Evolutionary conservation across 2,888 invertebrate genomes (phyloP).

Genomic region (Drosophila nr. fundita): DNA sequence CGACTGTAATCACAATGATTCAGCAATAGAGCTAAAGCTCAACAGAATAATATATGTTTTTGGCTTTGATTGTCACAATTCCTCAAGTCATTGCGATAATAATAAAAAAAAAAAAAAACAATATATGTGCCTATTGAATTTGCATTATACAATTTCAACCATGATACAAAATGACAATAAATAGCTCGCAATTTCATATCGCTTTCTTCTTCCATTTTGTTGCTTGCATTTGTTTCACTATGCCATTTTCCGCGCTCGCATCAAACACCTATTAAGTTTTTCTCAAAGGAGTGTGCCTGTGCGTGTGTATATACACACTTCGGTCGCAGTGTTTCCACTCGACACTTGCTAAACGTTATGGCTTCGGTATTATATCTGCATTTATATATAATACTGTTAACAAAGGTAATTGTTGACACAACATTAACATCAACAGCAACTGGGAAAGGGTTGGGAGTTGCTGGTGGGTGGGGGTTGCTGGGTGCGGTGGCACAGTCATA

Average conservation of each 20-base stretch:
- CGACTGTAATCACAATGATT: constrained; percentile 36
- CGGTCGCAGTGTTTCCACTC: neutral
- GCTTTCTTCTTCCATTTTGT: constrained; percentile 8
- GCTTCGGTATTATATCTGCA: constrained; percentile 53
- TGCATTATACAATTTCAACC: constrained; percentile 27
- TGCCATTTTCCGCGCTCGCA: constrained; percentile 8
- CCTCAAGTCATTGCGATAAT: constrained; percentile 27
- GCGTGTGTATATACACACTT: neutral
- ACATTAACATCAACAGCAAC: constrained; percentile 48
- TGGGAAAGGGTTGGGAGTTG: neutral
- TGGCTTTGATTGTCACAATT: constrained; percentile 20
- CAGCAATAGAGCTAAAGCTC: constrained; percentile 22
- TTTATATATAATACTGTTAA: constrained; percentile 60
- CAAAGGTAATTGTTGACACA: constrained; percentile 73
- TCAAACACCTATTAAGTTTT: neutral
- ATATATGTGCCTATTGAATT: constrained; percentile 20
- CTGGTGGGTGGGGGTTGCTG: neutral
- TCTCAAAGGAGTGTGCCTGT: neutral
- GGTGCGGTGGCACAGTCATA: constrained; percentile 50
- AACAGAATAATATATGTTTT: constrained; percentile 23
- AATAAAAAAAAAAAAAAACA: neutral
- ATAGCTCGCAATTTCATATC: neutral
- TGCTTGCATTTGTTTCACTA: neutral
- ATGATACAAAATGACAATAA: too few species aligned
- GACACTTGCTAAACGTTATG: constrained; percentile 27